Evolutionary conservation across 2,888 invertebrate genomes (phyloP), one percentile per base, ranked within the genome.

Genomic region (Eilema depressum): DNA sequence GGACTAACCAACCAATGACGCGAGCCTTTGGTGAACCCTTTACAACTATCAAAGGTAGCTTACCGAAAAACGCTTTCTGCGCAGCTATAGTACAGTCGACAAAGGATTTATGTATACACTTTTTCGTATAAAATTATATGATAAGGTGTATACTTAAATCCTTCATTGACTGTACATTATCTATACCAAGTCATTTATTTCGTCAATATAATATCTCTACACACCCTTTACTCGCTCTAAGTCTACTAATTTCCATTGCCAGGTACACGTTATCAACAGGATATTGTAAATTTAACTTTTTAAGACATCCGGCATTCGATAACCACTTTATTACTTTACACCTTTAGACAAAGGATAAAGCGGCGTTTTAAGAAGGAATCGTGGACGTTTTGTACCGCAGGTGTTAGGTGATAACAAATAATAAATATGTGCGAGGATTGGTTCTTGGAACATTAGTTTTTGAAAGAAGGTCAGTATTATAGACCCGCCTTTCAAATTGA

Each of bases 251-350:
- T 57, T 68, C 66, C 23, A 62, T 62, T 64, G 68, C 63, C 30
- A 69, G 63, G 67, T 69, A 76, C 20, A 57, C 63, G 59, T 73
- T 73, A 72, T 72, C 71, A 67, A 65, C 11, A 8, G 57, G 65
- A 68, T 26, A 68, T 65, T 63, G 73, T 78, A 79, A 77, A 67
- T 70, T 74, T 59, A 26, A 67, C 67, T 75, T 81, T 84, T 77
- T 73, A 71, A 75, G 63, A 77, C 78, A 69, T 83, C 83, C 81
- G 79, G 74, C 53, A 33, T 65, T 59, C n/a, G 85, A 83, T 85
- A 85, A 86, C 75, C 69, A 59, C 70, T 86, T 85, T 84, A 83
- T 83, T 70, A 75, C 73, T 77, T 86, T 63, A 84, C 86, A 84
- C 85, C 80, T 86, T 76, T 66, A 69, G 59, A 86, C 86, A 86